A percentile compares a stretch with the other conserved stretches of the same genome.
phyloP scores from a whole-genome alignment of 2,113 vertebrate genomes.

The Pyrgilauda ruficollis region DNA sequence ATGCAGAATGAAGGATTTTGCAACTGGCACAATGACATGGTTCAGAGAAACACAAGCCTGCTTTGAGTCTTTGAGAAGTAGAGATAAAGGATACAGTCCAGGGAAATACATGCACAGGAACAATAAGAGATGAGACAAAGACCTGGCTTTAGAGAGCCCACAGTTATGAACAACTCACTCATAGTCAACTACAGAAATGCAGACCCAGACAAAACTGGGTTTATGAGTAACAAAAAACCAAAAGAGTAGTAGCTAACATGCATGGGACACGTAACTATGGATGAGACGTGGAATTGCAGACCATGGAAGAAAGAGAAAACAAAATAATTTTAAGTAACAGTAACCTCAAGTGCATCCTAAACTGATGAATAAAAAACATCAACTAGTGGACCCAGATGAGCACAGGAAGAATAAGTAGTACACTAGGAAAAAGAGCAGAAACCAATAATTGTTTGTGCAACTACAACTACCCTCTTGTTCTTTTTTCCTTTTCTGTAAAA shows the following conservation, averaged over 20 bases:
- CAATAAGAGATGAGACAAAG: background rate
- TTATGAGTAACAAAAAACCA: background rate
- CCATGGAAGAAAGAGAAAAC: background rate
- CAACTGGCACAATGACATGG: background rate
- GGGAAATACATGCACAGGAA: background rate
- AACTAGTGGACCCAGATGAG: background rate
- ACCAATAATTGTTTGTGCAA: accelerated
- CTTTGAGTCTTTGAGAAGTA: background rate
- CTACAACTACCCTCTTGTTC: background rate
- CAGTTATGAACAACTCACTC: background rate
- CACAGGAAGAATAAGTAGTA: background rate
- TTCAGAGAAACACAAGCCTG: background rate
- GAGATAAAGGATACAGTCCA: background rate
- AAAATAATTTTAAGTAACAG: background rate
- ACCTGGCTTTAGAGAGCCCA: background rate
- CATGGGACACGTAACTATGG: background rate
- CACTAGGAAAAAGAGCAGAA: background rate
- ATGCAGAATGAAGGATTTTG: background rate
- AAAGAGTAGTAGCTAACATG: background rate
- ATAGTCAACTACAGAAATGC: background rate
- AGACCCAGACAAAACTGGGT: background rate
- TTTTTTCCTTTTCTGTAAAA: background rate
- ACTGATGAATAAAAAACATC: background rate
- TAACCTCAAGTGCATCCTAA: background rate
- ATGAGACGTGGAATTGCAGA: background rate